Conservation (phyloP, 2,888 invertebrate genomes). For the Acrocyrtus sp. region DNA sequence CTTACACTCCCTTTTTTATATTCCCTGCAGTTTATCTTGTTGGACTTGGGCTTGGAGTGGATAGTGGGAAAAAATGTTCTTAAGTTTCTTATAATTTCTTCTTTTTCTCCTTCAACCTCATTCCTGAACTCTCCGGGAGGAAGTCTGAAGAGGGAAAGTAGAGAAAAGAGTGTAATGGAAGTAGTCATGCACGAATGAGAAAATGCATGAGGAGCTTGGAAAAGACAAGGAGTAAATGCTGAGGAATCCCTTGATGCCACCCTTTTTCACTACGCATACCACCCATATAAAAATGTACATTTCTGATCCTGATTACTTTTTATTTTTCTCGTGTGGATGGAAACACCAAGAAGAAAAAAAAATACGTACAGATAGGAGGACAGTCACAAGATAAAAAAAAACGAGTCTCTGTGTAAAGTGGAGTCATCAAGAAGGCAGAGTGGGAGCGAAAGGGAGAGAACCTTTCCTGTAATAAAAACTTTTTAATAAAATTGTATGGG, state of each 20-base stretch:
- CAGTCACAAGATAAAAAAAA: too few species aligned
- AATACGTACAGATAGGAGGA: background rate
- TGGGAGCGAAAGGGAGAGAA: background rate
- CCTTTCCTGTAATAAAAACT: too few species aligned
- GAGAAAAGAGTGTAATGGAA: conserved; percentile 33
- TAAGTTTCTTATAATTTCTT: background rate
- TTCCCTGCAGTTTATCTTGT: conserved; percentile 41
- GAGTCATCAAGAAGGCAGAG: too few species aligned
- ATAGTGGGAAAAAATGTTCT: background rate
- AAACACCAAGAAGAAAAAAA: too few species aligned
- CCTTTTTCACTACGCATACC: conserved; percentile 9
- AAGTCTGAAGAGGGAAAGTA: background rate
- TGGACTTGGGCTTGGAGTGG: conserved; percentile 6
- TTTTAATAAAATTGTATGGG: too few species aligned
- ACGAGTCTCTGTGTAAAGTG: too few species aligned
- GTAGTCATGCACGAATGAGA: conserved; percentile 45
- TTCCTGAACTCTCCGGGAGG: too few species aligned
- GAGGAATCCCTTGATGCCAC: conserved; percentile 40
- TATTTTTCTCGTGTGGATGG: too few species aligned
- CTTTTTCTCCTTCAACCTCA: too few species aligned
- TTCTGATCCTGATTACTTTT: background rate
- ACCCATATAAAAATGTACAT: conserved; percentile 8
- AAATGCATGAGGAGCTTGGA: conserved; percentile 25
- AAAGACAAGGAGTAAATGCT: conserved; percentile 30
- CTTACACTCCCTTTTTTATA: conserved; percentile 1